Evolutionary conservation across 2,888 invertebrate genomes (phyloP).

Genomic region (Nomada fabriciana): DNA sequence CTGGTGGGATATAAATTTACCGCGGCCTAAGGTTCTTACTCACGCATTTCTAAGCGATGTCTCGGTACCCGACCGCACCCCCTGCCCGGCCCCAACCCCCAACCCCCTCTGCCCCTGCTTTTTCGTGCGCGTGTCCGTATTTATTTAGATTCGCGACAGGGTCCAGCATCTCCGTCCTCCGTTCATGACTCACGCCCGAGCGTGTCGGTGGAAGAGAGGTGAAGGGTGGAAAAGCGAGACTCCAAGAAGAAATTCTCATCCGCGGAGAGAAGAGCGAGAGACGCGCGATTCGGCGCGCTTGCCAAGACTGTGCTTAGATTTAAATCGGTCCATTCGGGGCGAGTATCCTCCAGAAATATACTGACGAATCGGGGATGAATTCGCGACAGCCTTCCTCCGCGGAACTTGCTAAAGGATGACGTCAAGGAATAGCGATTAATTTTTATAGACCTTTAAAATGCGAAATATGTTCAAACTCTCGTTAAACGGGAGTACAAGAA

Average conservation of each 20-base stretch:
- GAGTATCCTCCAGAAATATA: slow-evolving; percentile 53
- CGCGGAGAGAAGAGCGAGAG: slow-evolving; percentile 16
- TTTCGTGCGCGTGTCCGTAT: slow-evolving; percentile 66
- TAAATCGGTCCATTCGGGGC: slow-evolving; percentile 65
- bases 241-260: slow-evolving; percentile 25
- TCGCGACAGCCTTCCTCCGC: background rate
- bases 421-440: too few relatives aligned
- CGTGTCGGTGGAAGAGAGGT: slow-evolving; percentile 15
- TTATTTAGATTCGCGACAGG: slow-evolving; percentile 79
- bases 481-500: background rate
- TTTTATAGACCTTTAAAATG: too few relatives aligned
- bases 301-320: slow-evolving; percentile 67
- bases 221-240: background rate
- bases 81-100: slow-evolving; percentile 49
- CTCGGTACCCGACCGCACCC: slow-evolving; percentile 65
- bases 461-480: too few relatives aligned
- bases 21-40: slow-evolving; percentile 74
- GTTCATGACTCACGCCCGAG: slow-evolving; percentile 53
- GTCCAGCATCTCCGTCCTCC: slow-evolving; percentile 61
- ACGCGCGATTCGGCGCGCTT: slow-evolving; percentile 45
- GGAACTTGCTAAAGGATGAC: slow-evolving; percentile 8
- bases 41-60: slow-evolving; percentile 79
- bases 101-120: slow-evolving; percentile 58
- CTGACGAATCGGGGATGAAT: slow-evolving; percentile 41
- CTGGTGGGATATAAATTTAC: slow-evolving; percentile 71